Evolutionary conservation across 1,140 invertebrate genomes (phyloP).

Genomic region (Eupeodes corollae): DNA sequence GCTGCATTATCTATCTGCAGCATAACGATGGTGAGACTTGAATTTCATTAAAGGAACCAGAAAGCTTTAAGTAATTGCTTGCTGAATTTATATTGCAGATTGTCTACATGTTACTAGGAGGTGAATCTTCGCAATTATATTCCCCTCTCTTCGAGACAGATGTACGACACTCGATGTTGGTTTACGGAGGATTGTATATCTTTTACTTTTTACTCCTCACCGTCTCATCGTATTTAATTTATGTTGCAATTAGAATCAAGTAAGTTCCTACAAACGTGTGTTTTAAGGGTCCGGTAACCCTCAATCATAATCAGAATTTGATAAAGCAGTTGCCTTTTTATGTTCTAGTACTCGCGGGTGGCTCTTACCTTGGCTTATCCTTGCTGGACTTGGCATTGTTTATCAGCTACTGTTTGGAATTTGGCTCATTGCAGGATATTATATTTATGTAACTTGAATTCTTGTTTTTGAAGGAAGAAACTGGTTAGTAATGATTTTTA

Average conservation of each 20-base stretch:
- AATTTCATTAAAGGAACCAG: too few species aligned
- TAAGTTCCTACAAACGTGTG: constrained; percentile 17
- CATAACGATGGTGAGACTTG: constrained; percentile 51
- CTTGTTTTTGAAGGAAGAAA: neutral
- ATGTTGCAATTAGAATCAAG: constrained; percentile 39
- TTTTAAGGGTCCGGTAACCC: too few species aligned
- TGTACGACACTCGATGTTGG: constrained; percentile 58
- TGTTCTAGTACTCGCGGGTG: constrained; percentile 47
- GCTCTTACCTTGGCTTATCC: constrained; percentile 68
- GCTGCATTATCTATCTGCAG: constrained; percentile 56
- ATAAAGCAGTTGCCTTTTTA: neutral
- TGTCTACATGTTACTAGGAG: constrained; percentile 63
- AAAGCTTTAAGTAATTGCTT: neutral
- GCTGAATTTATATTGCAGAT: constrained; percentile 22
- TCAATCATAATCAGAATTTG: too few species aligned
- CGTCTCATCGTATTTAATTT: constrained; percentile 48
- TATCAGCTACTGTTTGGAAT: constrained; percentile 71
- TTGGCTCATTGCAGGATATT: constrained; percentile 75
- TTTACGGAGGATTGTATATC: constrained; percentile 60
- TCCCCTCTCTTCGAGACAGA: constrained; percentile 80
- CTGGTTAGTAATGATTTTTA: constrained; percentile 5
- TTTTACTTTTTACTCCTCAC: constrained; percentile 60
- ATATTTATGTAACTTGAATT: constrained; percentile 67
- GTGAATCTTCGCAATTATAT: constrained; percentile 76
- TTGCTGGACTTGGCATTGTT: constrained; percentile 54